phyloP scores from a whole-genome alignment of 2,113 vertebrate genomes.

The Falcunculus frontatus region DNA sequence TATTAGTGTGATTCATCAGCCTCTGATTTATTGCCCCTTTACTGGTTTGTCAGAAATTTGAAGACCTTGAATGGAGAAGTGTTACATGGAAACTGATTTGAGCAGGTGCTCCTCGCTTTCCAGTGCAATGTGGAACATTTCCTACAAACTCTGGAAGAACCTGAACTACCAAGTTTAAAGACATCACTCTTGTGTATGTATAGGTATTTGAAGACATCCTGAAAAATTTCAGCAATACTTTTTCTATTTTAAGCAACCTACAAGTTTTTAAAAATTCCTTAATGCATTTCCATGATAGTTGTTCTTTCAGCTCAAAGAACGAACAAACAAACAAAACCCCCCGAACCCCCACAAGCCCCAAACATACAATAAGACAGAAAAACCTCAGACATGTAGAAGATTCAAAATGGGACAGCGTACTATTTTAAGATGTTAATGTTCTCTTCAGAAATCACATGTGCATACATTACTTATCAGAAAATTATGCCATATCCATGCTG shows the following conservation, averaged over 20 bases:
- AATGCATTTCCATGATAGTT: background rate
- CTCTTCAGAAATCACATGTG: background rate
- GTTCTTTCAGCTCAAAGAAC: background rate
- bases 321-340: no score
- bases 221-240: background rate
- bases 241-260: background rate
- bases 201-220: background rate
- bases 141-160: background rate
- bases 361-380: background rate
- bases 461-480: background rate
- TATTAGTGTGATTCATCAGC: background rate
- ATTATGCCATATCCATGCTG: background rate
- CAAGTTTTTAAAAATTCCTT: background rate
- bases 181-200: background rate
- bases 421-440: background rate
- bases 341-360: background rate
- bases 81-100: background rate
- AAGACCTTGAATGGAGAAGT: background rate
- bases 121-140: background rate
- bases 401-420: background rate
- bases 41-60: background rate
- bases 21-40: background rate
- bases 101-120: background rate
- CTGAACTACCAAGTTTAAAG: background rate
- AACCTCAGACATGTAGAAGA: background rate